These are phyloP conservation scores for Actias luna DNA, from an alignment of 2,888 invertebrate species.

Conservation along the genomic window DNA sequence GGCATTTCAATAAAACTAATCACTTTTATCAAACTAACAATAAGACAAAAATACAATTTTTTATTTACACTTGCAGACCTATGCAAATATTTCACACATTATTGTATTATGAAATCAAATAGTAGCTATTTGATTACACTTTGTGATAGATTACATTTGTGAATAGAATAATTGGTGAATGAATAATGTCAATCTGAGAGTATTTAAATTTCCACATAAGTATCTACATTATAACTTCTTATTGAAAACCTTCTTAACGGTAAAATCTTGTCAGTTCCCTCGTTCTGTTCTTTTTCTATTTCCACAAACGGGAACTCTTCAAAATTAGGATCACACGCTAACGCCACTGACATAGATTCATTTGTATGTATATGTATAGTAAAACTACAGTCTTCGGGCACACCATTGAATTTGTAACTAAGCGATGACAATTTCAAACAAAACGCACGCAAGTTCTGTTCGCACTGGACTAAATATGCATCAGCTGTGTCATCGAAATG, in stretches of 20 bases:
- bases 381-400: slow-evolving; percentile 82
- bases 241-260: slow-evolving; percentile 61
- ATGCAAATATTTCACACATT: no score
- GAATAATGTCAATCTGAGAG: no score
- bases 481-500: slow-evolving; percentile 67
- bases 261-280: slow-evolving; percentile 49
- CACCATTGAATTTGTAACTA: slow-evolving; percentile 65
- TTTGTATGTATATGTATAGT: slow-evolving; percentile 82
- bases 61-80: no score
- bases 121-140: no score
- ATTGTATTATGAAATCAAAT: no score
- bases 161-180: no score
- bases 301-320: slow-evolving; percentile 72
- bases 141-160: no score
- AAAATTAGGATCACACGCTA: slow-evolving; percentile 77
- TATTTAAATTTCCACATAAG: slow-evolving; percentile 41
- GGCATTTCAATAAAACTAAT: no score
- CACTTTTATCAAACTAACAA: no score
- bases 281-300: slow-evolving; percentile 40
- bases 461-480: slow-evolving; percentile 83
- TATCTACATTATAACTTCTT: slow-evolving; percentile 55
- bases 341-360: slow-evolving; percentile 79
- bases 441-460: slow-evolving; percentile 83
- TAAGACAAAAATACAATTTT: no score
- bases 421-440: slow-evolving; percentile 80